Percentiles rank a stretch among this genome's conserved stretches.
phyloP scores from a whole-genome alignment of 2,113 vertebrate species.

The Dissostichus mawsoni region DNA sequence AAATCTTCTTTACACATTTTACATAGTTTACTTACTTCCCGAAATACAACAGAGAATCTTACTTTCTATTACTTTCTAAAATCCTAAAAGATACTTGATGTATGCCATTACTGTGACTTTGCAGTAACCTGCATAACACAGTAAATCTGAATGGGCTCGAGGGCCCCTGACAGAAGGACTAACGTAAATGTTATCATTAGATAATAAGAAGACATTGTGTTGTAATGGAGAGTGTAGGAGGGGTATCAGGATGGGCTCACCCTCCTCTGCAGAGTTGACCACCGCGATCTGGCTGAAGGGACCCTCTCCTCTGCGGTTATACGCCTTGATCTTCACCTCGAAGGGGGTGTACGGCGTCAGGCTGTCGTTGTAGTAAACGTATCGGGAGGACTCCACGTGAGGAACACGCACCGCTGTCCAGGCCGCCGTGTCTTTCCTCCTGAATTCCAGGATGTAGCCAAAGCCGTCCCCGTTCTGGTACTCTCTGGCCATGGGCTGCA shows the following conservation, averaged over 20 bases:
- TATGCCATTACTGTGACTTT: not conserved
- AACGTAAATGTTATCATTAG: too few relatives aligned
- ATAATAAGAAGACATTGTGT: not conserved
- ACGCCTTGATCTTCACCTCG: constrained; percentile 94
- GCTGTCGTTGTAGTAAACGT: constrained; percentile 92
- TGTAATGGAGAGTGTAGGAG: not conserved
- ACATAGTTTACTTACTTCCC: not conserved
- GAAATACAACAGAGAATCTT: too few relatives aligned
- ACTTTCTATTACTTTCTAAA: not conserved
- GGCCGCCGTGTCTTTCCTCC: constrained; percentile 80
- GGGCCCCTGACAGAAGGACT: too few relatives aligned
- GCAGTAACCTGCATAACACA: too few relatives aligned
- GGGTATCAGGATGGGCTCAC: constrained; percentile 71
- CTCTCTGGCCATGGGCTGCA: constrained; percentile 89
- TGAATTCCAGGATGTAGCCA: constrained; percentile 93
- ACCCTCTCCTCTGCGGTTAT: constrained; percentile 93
- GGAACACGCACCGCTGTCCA: constrained; percentile 87
- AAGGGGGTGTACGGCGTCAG: constrained; percentile 91
- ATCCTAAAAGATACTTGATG: not conserved
- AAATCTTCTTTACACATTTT: not conserved
- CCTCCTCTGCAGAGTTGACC: constrained; percentile 95
- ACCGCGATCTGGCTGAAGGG: constrained; percentile 92
- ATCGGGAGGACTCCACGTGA: constrained; percentile 89
- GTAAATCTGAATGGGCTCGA: too few relatives aligned
- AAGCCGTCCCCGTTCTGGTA: constrained; percentile 97